phyloP scores from a whole-genome alignment of 2,888 invertebrate species.

The Eupsilia transversa region DNA sequence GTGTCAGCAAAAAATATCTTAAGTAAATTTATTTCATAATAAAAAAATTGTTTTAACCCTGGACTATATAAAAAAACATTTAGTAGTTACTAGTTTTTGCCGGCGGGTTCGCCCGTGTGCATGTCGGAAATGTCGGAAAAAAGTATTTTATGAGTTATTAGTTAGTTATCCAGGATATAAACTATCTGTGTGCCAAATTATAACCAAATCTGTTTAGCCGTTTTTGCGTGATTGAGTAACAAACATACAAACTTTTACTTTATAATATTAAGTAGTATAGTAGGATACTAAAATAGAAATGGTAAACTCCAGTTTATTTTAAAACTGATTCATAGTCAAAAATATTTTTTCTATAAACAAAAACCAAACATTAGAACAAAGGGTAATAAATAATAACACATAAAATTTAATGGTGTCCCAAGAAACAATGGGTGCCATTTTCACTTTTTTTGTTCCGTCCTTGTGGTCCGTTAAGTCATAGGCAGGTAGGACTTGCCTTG shows the following conservation, averaged over 20 bases:
- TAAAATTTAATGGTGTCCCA: slow-evolving; percentile 79
- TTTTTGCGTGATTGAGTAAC: not conserved
- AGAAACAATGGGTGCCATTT: slow-evolving; percentile 81
- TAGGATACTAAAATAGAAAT: slow-evolving; percentile 19
- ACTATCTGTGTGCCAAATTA: not conserved
- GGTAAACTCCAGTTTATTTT: slow-evolving; percentile 24
- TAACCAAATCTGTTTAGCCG: not conserved
- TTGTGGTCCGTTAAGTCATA: slow-evolving; percentile 77
- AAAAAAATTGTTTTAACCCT: not conserved
- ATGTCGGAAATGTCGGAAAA: no score
- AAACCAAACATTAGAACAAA: slow-evolving; percentile 75
- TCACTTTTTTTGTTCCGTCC: slow-evolving; percentile 75
- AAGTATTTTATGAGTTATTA: not conserved
- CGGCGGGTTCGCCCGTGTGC: not conserved
- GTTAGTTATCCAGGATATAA: no score
- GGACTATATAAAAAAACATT: not conserved
- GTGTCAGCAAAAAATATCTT: slow-evolving; percentile 12
- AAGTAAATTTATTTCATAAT: not conserved
- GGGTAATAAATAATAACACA: slow-evolving; percentile 77
- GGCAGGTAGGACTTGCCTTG: slow-evolving; percentile 77
- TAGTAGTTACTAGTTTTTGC: no score
- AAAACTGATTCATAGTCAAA: slow-evolving; percentile 55
- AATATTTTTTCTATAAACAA: slow-evolving; percentile 50
- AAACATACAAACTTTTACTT: not conserved
- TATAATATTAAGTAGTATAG: not conserved